Evolutionary conservation across 2,797 vertebrate species (phyloP).

Genomic region (Chromobotia macracanthus): DNA sequence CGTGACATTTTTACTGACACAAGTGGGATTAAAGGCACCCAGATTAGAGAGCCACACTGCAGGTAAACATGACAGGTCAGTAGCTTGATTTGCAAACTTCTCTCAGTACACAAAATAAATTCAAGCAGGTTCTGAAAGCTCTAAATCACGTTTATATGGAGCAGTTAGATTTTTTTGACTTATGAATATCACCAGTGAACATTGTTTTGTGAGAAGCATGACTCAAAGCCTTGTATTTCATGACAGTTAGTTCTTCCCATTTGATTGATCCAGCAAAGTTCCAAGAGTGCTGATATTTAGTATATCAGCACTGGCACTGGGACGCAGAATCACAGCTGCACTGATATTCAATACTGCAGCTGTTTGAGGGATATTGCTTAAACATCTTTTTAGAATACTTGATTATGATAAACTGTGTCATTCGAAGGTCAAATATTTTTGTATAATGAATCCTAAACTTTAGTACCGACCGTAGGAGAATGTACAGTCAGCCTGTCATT

Average conservation of each 20-base stretch:
- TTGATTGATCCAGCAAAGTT: not conserved
- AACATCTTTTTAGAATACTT: not conserved
- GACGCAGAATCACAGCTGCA: not conserved
- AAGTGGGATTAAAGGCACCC: constrained; percentile 14
- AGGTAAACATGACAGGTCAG: constrained; percentile 44
- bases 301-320: not conserved
- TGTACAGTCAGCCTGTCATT: not conserved
- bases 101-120: not conserved
- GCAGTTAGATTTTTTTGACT: not conserved
- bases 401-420: not conserved
- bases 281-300: not conserved
- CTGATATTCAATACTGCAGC: not conserved
- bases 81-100: constrained; percentile 3
- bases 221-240: not conserved
- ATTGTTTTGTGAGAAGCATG: not conserved
- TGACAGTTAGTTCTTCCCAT: no score
- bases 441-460: not conserved
- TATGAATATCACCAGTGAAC: not conserved
- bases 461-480: no score
- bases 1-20: constrained; percentile 36
- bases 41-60: constrained; percentile 34
- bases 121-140: not conserved
- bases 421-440: not conserved
- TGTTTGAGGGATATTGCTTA: not conserved
- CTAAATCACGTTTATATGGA: not conserved